Evolutionary conservation across 2,113 vertebrate species (phyloP).

Genomic region (Callaeas wilsoni): DNA sequence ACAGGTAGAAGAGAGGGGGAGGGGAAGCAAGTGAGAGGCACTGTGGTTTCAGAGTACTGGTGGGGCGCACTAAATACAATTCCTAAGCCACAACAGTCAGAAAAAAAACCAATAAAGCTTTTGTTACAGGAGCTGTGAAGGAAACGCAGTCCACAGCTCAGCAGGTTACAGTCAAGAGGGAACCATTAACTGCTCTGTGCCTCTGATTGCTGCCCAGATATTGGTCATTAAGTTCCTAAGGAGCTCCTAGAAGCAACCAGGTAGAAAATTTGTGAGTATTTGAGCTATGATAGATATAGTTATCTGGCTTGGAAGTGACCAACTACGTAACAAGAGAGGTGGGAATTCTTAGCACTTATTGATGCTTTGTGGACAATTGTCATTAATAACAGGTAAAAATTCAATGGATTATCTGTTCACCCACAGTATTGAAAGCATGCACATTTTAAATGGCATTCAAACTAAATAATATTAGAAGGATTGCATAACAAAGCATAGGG

Average conservation of each 20-base stretch:
- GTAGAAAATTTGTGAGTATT: background rate
- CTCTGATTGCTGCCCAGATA: background rate
- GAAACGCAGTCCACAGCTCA: background rate
- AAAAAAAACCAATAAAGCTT: background rate
- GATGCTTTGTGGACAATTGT: background rate
- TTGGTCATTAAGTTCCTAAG: background rate
- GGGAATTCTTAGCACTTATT: background rate
- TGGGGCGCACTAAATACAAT: background rate
- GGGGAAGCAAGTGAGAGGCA: background rate
- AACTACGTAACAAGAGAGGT: background rate
- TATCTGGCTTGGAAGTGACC: background rate
- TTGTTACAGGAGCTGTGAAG: background rate
- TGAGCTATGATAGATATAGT: background rate
- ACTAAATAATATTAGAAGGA: background rate
- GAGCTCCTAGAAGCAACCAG: background rate
- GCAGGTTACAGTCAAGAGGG: background rate
- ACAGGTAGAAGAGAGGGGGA: background rate
- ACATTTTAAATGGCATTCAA: background rate
- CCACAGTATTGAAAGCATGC: background rate
- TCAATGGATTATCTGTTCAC: background rate
- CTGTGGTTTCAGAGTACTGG: background rate
- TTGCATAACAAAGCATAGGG: background rate
- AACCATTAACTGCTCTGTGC: background rate
- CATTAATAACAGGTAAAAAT: background rate
- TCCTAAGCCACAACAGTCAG: background rate